Conservation (phyloP, 2,113 vertebrate species). For the Cyphomyrus plagiostoma region DNA sequence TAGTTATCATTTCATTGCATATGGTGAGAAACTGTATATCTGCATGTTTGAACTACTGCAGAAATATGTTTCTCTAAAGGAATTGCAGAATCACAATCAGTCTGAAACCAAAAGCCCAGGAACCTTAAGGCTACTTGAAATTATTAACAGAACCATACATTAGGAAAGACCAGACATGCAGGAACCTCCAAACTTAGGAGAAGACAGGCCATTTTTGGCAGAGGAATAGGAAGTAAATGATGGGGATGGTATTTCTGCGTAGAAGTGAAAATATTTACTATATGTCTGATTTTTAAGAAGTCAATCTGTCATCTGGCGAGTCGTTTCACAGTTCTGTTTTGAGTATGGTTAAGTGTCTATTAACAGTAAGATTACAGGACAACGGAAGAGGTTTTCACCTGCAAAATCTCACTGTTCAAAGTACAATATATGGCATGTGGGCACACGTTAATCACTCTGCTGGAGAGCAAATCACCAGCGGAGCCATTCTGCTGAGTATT, state of each 20-base stretch:
- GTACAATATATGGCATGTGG: neutral
- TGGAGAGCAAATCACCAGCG: neutral
- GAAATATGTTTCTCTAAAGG: neutral
- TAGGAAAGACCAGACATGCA: neutral
- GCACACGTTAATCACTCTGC: neutral
- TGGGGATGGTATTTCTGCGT: neutral
- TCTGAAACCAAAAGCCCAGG: neutral
- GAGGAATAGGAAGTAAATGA: neutral
- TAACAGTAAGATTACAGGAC: neutral
- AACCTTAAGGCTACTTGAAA: conserved; percentile 5
- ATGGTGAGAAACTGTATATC: neutral
- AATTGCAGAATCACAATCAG: neutral
- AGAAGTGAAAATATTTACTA: neutral
- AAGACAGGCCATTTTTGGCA: neutral
- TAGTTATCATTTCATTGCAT: neutral
- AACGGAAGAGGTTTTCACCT: neutral
- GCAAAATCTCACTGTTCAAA: neutral
- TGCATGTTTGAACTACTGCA: neutral
- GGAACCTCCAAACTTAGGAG: neutral
- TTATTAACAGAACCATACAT: neutral
- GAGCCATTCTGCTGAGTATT: neutral
- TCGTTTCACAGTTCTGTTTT: neutral
- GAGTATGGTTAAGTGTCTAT: neutral
- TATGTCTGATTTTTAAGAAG: conserved; percentile 5
- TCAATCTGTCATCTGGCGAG: neutral